phyloP scores from a whole-genome alignment of 2,113 vertebrate species.

The Gallinago undulata region DNA sequence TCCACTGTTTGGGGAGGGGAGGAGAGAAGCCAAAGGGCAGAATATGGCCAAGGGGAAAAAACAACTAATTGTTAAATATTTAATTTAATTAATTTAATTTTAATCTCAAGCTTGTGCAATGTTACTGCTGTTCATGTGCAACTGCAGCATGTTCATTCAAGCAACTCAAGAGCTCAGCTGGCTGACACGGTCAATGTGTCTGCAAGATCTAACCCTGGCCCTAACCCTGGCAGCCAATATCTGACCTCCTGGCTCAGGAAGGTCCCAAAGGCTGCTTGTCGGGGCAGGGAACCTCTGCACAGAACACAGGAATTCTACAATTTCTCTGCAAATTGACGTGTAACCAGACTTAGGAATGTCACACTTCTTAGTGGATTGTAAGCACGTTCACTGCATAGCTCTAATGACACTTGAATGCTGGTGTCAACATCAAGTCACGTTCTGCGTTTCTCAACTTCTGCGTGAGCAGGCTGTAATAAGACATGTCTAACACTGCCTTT shows the following conservation, averaged over 20 bases:
- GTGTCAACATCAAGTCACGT: neutral
- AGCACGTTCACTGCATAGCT: accelerated
- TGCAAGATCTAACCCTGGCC: neutral
- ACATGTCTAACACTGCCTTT: neutral
- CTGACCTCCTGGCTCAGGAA: neutral
- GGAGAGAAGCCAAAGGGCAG: neutral
- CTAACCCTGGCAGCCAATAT: neutral
- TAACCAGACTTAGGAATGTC: neutral
- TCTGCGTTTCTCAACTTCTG: neutral
- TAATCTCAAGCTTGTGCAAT: neutral
- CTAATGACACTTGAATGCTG: neutral
- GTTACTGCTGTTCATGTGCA: neutral
- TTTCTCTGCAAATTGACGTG: neutral
- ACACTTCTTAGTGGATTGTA: neutral
- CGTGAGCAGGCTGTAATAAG: neutral
- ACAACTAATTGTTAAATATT: neutral
- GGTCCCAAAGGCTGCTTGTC: neutral
- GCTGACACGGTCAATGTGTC: accelerated
- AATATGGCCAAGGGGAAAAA: neutral
- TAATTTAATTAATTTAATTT: neutral
- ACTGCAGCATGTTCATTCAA: neutral
- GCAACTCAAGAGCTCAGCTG: neutral
- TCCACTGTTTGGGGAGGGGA: neutral
- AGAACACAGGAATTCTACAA: neutral
- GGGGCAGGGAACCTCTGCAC: neutral